phyloP scores from a whole-genome alignment of 2,797 vertebrate species.

The Cygnus olor region DNA sequence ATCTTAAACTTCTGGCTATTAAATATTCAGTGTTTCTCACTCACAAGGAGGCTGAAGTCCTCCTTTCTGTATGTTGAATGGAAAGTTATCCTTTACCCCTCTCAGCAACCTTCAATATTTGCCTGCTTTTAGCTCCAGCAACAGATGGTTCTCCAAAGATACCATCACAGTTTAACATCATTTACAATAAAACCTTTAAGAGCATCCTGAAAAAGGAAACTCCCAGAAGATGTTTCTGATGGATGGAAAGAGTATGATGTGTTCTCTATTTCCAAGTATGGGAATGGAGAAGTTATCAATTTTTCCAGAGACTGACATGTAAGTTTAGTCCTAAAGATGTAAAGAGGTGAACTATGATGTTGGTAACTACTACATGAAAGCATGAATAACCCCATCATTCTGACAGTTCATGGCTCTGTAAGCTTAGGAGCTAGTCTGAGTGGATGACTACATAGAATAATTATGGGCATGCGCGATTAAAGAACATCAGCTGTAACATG shows the following conservation, averaged over 20 bases:
- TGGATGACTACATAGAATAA: not conserved
- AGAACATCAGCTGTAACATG: not conserved
- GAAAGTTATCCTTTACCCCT: not conserved
- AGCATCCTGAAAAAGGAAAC: conserved; percentile 26
- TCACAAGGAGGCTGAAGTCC: not conserved
- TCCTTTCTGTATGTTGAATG: not conserved
- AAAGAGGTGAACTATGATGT: not conserved
- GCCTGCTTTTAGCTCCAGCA: conserved; percentile 1
- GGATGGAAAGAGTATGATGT: conserved; percentile 20
- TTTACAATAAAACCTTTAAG: conserved; percentile 39
- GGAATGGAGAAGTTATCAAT: conserved; percentile 8
- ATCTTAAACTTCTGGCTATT: not conserved
- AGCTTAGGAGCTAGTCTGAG: not conserved
- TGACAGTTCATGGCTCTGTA: not conserved
- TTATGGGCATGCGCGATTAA: not conserved
- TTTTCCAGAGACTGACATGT: not conserved
- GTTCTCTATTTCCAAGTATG: conserved; percentile 40
- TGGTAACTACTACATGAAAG: not conserved
- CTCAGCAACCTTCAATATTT: not conserved
- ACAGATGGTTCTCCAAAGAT: not conserved
- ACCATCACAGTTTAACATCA: not conserved
- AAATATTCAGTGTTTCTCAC: not conserved
- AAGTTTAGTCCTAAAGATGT: conserved; percentile 14
- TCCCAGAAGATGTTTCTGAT: conserved; percentile 42
- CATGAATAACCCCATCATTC: not conserved